Conservation (phyloP, 2,888 invertebrate genomes). For the Sesamia inferens region DNA sequence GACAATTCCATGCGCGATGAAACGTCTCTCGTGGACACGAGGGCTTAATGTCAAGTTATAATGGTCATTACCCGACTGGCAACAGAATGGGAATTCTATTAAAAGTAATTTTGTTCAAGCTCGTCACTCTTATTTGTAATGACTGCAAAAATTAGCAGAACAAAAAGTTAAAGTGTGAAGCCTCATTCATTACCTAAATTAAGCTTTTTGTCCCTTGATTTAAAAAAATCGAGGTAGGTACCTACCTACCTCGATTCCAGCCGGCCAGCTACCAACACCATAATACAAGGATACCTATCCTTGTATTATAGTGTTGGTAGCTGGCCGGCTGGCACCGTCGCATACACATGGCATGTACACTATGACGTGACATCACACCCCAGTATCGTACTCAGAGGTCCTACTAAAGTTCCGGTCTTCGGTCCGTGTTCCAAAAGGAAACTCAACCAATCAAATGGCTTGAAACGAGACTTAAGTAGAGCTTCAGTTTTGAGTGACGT, state of each 20-base stretch:
- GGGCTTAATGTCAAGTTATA: not conserved
- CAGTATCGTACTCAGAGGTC: not conserved
- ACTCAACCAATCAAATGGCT: too few species aligned
- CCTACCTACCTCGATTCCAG: too few species aligned
- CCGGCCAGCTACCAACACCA: too few species aligned
- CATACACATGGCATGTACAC: too few species aligned
- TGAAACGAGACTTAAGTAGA: too few species aligned
- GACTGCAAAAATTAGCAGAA: conserved; percentile 6
- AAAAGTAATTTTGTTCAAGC: not conserved
- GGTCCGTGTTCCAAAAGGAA: too few species aligned
- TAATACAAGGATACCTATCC: too few species aligned
- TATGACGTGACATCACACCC: too few species aligned
- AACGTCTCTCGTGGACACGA: not conserved
- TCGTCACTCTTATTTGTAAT: not conserved
- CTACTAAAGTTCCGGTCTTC: not conserved
- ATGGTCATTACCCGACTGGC: not conserved
- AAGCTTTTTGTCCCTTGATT: not conserved
- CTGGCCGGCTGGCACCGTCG: too few species aligned
- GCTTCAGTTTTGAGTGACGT: too few species aligned
- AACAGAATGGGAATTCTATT: conserved; percentile 22
- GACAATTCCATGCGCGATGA: not conserved
- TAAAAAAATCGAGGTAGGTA: not conserved
- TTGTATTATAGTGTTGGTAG: too few species aligned
- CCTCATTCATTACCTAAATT: too few species aligned
- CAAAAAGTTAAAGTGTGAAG: not conserved